Conservation (phyloP, 2,888 invertebrate genomes). For the Andrena hattorfiana region DNA sequence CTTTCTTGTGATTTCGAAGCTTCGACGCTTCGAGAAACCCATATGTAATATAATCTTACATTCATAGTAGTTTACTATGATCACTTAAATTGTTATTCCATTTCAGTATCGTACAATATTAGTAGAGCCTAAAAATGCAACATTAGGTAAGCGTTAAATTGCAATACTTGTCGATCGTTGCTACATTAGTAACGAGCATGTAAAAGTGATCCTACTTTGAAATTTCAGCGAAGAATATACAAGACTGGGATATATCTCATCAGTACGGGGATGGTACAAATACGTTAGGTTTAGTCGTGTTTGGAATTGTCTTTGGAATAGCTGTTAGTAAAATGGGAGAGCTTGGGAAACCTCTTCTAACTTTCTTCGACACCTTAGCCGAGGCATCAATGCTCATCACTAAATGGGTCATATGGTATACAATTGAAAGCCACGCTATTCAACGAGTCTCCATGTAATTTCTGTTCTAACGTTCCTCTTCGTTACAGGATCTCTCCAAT, state of each 20-base stretch:
- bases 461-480: background rate
- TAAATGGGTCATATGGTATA: slow-evolving; percentile 97
- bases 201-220: background rate
- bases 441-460: background rate
- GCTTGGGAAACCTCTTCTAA: slow-evolving; percentile 92
- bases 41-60: no score
- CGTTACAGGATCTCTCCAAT: slow-evolving; percentile 92
- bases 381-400: slow-evolving; percentile 99
- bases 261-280: slow-evolving; percentile 92
- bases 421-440: background rate
- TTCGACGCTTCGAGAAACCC: no score
- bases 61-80: no score
- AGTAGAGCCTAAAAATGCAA: slow-evolving; percentile 72
- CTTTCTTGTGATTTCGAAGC: no score
- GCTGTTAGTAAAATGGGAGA: slow-evolving; percentile 95
- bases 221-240: slow-evolving; percentile 70
- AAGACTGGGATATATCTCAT: slow-evolving; percentile 89
- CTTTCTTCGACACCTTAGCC: slow-evolving; percentile 94
- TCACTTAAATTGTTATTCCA: slow-evolving; percentile 17
- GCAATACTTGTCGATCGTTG: background rate
- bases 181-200: background rate
- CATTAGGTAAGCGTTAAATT: slow-evolving; percentile 69
- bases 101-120: slow-evolving; percentile 80
- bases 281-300: slow-evolving; percentile 93
- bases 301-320: slow-evolving; percentile 95